phyloP scores from a whole-genome alignment of 1,140 invertebrate species.

The Sogatella furcifera region DNA sequence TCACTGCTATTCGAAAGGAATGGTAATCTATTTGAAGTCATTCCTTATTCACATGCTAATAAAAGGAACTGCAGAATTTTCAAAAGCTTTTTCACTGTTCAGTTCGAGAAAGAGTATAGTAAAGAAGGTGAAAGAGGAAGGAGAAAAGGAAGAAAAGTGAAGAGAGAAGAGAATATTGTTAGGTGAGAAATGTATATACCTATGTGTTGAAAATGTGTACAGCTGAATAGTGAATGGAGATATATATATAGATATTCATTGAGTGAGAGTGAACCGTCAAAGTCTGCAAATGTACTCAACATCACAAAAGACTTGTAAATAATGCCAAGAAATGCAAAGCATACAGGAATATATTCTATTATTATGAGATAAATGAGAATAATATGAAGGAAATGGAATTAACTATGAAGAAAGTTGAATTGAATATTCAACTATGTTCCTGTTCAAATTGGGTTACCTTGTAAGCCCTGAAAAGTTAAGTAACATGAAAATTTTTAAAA shows the following conservation, averaged over 20 bases:
- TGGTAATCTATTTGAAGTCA: conserved; percentile 24
- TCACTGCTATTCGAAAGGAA: conserved; percentile 9
- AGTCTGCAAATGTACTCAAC: conserved; percentile 10
- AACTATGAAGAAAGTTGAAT: too few relatives aligned
- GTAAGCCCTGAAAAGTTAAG: too few relatives aligned
- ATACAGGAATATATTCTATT: conserved; percentile 1
- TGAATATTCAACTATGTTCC: too few relatives aligned
- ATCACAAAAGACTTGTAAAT: conserved; percentile 15
- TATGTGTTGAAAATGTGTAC: conserved; percentile 10
- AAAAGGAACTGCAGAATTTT: conserved; percentile 19
- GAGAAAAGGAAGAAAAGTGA: conserved; percentile 11
- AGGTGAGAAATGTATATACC: neutral
- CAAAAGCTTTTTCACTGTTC: conserved; percentile 11
- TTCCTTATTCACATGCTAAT: conserved; percentile 23
- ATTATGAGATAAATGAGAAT: neutral
- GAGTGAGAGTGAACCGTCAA: too few relatives aligned
- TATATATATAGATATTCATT: too few relatives aligned
- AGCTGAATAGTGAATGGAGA: conserved; percentile 1
- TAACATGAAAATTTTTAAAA: too few relatives aligned
- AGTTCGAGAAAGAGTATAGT: neutral
- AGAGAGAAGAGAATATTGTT: conserved; percentile 8
- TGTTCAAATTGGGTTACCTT: too few relatives aligned
- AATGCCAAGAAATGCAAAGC: conserved; percentile 12
- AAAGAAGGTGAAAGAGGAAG: conserved; percentile 7
- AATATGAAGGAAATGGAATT: too few relatives aligned